Conservation (phyloP, 2,888 invertebrate species). For the Phymatocera aterrima region DNA sequence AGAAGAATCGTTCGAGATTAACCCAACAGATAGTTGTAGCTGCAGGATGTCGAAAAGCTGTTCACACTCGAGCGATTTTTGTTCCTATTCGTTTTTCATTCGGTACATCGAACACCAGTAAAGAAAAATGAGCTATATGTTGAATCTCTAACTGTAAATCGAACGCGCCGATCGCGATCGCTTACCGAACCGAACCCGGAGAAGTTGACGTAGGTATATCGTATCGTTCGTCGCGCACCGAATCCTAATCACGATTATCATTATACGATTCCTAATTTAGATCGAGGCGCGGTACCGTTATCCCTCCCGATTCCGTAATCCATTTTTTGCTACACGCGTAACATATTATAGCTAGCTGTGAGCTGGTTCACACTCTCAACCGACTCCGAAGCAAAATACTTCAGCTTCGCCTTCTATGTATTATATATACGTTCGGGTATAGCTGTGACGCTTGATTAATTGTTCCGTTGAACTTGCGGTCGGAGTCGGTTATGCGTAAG, state of each 20-base stretch:
- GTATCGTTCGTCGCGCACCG: no score
- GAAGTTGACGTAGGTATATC: neutral
- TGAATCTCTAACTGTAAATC: neutral
- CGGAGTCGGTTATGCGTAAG: conserved; percentile 29
- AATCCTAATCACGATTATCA: neutral
- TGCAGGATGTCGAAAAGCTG: neutral
- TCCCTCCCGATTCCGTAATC: neutral
- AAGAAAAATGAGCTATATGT: no score
- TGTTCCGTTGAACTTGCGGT: conserved; percentile 39
- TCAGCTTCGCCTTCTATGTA: neutral
- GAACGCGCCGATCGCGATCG: neutral
- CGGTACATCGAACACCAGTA: no score
- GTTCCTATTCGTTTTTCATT: neutral
- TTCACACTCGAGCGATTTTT: neutral
- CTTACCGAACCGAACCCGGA: neutral
- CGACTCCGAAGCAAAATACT: neutral
- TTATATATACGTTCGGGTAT: neutral
- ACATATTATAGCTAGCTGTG: neutral
- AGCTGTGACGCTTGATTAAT: conserved; percentile 28
- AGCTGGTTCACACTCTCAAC: neutral
- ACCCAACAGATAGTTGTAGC: neutral
- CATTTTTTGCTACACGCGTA: neutral
- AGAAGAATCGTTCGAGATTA: no score
- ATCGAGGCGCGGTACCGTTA: conserved; percentile 10
- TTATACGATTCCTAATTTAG: conserved; percentile 21